Percentiles rank a stretch among this genome's conserved stretches.
These are phyloP conservation scores for Periphyllus acericola DNA, from an alignment of 2,888 invertebrate genomes.

Conservation along the genomic window DNA sequence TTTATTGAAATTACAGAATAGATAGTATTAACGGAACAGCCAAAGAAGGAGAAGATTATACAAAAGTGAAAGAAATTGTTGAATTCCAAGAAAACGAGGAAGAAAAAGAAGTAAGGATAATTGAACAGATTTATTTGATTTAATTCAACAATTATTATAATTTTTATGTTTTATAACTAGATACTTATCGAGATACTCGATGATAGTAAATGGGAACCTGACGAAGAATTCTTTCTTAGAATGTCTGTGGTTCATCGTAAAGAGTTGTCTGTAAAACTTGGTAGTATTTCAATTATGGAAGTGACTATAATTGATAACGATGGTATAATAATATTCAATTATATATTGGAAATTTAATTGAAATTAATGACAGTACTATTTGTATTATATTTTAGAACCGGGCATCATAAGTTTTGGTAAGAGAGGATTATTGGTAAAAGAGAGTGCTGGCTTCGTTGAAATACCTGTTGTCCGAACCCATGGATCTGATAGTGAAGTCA, in stretches of 20 bases:
- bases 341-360: background rate
- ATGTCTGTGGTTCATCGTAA: constrained; percentile 67
- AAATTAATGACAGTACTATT: background rate
- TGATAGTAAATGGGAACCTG: constrained; percentile 73
- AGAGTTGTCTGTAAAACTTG: constrained; percentile 68
- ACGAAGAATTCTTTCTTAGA: constrained; percentile 73
- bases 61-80: constrained; percentile 69
- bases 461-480: constrained; percentile 69
- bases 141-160: background rate
- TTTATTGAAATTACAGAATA: constrained; percentile 67
- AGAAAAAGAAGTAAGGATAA: constrained; percentile 67
- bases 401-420: constrained; percentile 71
- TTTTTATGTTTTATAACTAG: constrained; percentile 63
- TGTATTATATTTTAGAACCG: constrained; percentile 68
- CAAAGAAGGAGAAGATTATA: constrained; percentile 70
- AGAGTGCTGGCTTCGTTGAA: constrained; percentile 69
- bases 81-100: constrained; percentile 70
- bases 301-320: constrained; percentile 73
- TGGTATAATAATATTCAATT: constrained; percentile 67
- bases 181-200: constrained; percentile 70
- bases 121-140: background rate
- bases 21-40: constrained; percentile 73
- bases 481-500: constrained; percentile 71
- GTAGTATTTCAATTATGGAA: constrained; percentile 71
- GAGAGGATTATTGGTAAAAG: constrained; percentile 71